A percentile compares a stretch with the other conserved stretches of the same genome.
Evolutionary conservation across 2,113 vertebrate species (phyloP).

Genomic region (Cyanoramphus novaezelandiae): DNA sequence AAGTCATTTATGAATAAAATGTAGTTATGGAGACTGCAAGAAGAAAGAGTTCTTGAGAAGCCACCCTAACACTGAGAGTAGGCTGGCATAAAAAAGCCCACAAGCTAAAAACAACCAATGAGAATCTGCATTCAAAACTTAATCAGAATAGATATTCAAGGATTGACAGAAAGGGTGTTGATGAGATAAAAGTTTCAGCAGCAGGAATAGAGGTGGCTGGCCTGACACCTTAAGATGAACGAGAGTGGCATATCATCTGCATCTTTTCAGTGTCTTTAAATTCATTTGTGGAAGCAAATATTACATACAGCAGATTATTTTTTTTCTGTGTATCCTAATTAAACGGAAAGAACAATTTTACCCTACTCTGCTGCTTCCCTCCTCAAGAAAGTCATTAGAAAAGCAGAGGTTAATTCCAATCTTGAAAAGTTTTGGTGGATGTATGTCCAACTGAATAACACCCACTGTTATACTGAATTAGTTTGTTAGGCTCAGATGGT

Average conservation of each 20-base stretch:
- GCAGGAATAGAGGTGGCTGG: not conserved
- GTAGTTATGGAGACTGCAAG: not conserved
- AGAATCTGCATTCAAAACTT: not conserved
- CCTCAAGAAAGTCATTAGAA: not conserved
- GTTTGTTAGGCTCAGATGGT: slow-evolving; percentile 13
- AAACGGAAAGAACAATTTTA: not conserved
- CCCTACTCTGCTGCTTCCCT: not conserved
- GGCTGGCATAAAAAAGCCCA: not conserved
- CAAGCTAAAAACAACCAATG: not conserved
- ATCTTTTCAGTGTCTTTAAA: not conserved
- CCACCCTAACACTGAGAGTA: not conserved
- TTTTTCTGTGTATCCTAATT: not conserved
- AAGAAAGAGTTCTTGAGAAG: not conserved
- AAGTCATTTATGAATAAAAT: not conserved
- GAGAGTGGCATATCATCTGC: not conserved
- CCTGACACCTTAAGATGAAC: slow-evolving; percentile 13
- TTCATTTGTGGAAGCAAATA: slow-evolving; percentile 32
- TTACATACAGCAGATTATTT: not conserved
- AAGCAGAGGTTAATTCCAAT: not conserved
- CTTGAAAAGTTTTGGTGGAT: not conserved
- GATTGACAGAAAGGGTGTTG: not conserved
- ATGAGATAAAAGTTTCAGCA: slow-evolving; percentile 13
- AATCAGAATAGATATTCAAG: not conserved
- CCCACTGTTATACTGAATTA: not conserved
- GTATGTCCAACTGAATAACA: not conserved